Base-by-base conservation (phyloP, 2,888 invertebrate genomes). In the Thereva nobilitata region DNA sequence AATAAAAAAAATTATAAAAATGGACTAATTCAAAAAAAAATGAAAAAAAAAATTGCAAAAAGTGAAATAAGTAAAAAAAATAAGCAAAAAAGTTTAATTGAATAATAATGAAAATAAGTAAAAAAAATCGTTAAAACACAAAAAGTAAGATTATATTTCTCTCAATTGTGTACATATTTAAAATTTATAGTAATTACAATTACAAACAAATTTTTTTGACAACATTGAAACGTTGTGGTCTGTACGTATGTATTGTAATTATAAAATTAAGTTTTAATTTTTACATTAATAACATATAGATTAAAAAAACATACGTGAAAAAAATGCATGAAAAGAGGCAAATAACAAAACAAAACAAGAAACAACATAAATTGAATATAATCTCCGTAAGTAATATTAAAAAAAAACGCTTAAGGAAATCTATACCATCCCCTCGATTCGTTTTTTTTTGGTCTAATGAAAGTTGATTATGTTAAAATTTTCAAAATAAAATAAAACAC, bases 131-230 rank as follows among this genome's bases (percentile, higher is more conserved):
- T 23, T 23, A 23, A 23, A 23, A 23, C 23, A 23, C 23, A 23
- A 23, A 23, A 23, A 23, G 23, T 23, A 23, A 23, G 45, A 63
- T 23, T 42, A 54, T 52, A 64, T 67, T 64, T 67, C 67, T 67
- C 69, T 67, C 67, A 55, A 64, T 64, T 67, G 69, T 69, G 69
- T 69, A 69, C 65, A 69, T 69, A 69, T 67, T 69, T 67, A 66
- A 68, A 67, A 67, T 65, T 69, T 67, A 49, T 69, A 67, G 68
- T 64, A 64, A 67, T 67, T 66, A 63, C 68, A 67, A 64, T 50
- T 67, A 59, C 23, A 23, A 23, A 23, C 23, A 23, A 23, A 23
- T 23, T 23, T 23, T 57, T 56, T 54, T 61, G 63, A 67, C 67
- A 67, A 67, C 67, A 23, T 23, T 45, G 64, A 45, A 56, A 59